Evolutionary conservation across 2,113 vertebrate genomes (phyloP).

Genomic region (Ceyx cyanopectus): DNA sequence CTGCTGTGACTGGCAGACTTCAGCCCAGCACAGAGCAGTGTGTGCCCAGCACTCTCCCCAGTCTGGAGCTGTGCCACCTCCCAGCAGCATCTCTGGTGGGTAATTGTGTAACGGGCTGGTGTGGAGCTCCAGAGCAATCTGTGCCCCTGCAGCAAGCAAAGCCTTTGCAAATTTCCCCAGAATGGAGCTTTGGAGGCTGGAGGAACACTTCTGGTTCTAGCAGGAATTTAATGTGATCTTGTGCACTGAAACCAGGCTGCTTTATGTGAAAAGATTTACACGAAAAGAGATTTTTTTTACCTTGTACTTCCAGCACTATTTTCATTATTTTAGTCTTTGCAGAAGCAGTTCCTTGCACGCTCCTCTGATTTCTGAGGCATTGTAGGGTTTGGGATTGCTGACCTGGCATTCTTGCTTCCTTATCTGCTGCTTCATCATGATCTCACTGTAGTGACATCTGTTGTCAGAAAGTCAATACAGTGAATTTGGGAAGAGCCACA

Average conservation of each 20-base stretch:
- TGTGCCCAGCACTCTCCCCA: neutral
- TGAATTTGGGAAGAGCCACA: slow-evolving; percentile 28
- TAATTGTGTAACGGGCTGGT: neutral
- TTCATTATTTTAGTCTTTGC: neutral
- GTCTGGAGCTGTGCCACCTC: neutral
- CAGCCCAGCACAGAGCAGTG: neutral
- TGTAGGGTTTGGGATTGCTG: neutral
- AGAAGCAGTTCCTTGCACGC: neutral
- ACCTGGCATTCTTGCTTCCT: slow-evolving; percentile 12
- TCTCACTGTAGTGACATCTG: slow-evolving; percentile 31
- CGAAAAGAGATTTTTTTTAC: neutral
- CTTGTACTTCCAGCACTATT: neutral
- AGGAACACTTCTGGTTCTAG: neutral
- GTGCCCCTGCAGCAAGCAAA: neutral
- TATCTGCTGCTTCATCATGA: slow-evolving; percentile 49
- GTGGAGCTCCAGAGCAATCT: neutral
- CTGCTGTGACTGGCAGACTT: neutral
- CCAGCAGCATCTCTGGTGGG: neutral
- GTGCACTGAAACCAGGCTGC: neutral
- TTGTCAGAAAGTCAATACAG: slow-evolving; percentile 58
- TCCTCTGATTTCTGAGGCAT: neutral
- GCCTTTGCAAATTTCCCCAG: neutral
- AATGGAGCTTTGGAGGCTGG: neutral
- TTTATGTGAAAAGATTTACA: neutral
- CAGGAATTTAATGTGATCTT: neutral